Evolutionary conservation across 2,888 invertebrate genomes (phyloP).

Genomic region (Sinentomon sp.): DNA sequence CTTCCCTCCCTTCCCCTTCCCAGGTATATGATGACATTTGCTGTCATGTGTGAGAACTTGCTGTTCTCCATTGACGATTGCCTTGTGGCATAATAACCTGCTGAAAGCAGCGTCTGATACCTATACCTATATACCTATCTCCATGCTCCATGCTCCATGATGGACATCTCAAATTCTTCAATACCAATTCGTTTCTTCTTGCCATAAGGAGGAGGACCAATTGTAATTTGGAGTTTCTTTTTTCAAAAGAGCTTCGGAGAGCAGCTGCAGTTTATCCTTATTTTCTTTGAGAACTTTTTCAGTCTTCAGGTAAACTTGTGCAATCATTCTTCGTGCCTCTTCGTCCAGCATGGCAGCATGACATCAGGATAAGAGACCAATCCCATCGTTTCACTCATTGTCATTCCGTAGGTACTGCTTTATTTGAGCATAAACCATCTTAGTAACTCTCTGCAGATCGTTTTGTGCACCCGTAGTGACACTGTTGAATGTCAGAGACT

Average conservation of each 20-base stretch:
- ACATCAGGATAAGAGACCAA: constrained; percentile 52
- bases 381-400: constrained; percentile 66
- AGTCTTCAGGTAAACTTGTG: constrained; percentile 47
- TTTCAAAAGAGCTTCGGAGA: constrained; percentile 57
- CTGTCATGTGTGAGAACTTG: no score
- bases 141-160: no score
- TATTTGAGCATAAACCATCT: constrained; percentile 74
- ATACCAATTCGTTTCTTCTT: constrained; percentile 41
- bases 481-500: constrained; percentile 61
- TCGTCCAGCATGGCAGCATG: constrained; percentile 56
- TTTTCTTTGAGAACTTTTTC: constrained; percentile 48
- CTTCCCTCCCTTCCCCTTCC: no score
- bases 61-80: no score
- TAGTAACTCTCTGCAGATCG: constrained; percentile 80
- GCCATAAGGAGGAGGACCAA: constrained; percentile 65
- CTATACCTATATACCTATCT: no score
- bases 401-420: constrained; percentile 48
- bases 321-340: constrained; percentile 49
- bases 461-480: constrained; percentile 84
- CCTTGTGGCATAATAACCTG: no score
- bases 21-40: no score
- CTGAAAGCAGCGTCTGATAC: no score
- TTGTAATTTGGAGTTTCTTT: constrained; percentile 75
- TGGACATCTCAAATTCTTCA: constrained; percentile 59
- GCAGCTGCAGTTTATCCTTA: constrained; percentile 52